Percentiles rank a stretch among this genome's conserved stretches.
Evolutionary conservation across 1,140 invertebrate genomes (phyloP).

Genomic region (Drosophila ananassae): DNA sequence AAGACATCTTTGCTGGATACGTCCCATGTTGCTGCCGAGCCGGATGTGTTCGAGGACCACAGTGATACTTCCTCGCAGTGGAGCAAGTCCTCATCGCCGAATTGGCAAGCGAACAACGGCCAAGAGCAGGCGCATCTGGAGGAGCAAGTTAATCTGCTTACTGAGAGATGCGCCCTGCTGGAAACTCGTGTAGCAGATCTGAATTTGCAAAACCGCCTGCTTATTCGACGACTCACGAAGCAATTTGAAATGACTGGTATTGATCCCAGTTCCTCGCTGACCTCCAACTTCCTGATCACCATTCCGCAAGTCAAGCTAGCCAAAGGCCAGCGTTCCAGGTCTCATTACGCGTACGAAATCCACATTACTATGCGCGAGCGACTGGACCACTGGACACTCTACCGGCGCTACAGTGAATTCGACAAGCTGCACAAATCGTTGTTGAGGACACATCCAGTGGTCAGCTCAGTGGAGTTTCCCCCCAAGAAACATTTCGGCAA

Average conservation of each 20-base stretch:
- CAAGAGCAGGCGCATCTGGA: constrained; percentile 55
- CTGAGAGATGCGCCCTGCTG: constrained; percentile 69
- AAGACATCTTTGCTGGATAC: constrained; percentile 63
- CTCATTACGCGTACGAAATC: constrained; percentile 75
- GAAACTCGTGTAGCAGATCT: constrained; percentile 76
- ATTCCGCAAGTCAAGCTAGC: constrained; percentile 76
- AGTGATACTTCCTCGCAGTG: constrained; percentile 80
- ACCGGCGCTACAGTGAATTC: constrained; percentile 94
- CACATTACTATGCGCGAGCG: constrained; percentile 84
- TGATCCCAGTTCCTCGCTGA: constrained; percentile 69
- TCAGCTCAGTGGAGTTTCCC: constrained; percentile 92
- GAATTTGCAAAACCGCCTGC: constrained; percentile 69
- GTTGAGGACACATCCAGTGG: constrained; percentile 89
- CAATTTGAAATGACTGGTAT: constrained; percentile 75
- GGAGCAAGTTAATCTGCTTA: constrained; percentile 59
- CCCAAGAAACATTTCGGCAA: constrained; percentile 95
- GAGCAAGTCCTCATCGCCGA: constrained; percentile 76
- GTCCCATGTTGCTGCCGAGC: constrained; percentile 13
- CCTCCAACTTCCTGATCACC: constrained; percentile 79
- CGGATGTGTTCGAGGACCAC: constrained; percentile 63
- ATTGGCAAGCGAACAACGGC: constrained; percentile 15
- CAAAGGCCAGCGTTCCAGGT: constrained; percentile 50
- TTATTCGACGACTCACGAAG: constrained; percentile 68
- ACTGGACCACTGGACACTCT: constrained; percentile 95
- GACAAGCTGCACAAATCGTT: constrained; percentile 90